phyloP scores from a whole-genome alignment of 2,797 vertebrate species.

The Eurystomus glaucurus region DNA sequence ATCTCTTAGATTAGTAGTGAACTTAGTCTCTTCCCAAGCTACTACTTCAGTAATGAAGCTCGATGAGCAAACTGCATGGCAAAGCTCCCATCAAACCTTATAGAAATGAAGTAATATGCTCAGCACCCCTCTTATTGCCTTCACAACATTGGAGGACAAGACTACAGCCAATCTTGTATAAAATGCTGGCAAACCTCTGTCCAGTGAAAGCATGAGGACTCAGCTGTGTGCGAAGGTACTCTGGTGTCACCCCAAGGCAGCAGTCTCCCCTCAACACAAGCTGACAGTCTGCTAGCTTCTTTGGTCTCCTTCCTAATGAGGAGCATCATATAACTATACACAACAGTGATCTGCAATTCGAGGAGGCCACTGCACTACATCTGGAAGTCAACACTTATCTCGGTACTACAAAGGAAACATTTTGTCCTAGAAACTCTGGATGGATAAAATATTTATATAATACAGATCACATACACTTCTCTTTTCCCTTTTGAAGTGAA shows the following conservation, averaged over 20 bases:
- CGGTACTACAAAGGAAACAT: background rate
- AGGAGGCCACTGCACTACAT: background rate
- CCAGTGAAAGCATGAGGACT: background rate
- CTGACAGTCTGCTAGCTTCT: background rate
- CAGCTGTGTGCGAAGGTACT: background rate
- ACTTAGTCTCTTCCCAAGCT: background rate
- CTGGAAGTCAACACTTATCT: background rate
- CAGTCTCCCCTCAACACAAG: background rate
- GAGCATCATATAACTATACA: background rate
- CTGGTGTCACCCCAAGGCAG: background rate
- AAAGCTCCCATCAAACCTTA: background rate
- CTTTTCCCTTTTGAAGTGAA: conserved; percentile 5
- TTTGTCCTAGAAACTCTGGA: background rate
- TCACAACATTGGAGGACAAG: accelerated
- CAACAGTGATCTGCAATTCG: accelerated
- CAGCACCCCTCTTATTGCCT: background rate
- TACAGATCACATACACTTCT: background rate
- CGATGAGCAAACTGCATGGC: background rate
- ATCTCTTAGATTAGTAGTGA: background rate
- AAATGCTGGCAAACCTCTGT: background rate
- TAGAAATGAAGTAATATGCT: background rate
- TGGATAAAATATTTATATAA: conserved; percentile 15
- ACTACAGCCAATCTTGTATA: background rate
- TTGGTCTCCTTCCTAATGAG: background rate
- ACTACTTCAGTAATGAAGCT: background rate